Evolutionary conservation across 53 echinoderm and acorn worm genomes (phyloP), one percentile per base, ranked within the genome.

Genomic region (Paracentrotus lividus): DNA sequence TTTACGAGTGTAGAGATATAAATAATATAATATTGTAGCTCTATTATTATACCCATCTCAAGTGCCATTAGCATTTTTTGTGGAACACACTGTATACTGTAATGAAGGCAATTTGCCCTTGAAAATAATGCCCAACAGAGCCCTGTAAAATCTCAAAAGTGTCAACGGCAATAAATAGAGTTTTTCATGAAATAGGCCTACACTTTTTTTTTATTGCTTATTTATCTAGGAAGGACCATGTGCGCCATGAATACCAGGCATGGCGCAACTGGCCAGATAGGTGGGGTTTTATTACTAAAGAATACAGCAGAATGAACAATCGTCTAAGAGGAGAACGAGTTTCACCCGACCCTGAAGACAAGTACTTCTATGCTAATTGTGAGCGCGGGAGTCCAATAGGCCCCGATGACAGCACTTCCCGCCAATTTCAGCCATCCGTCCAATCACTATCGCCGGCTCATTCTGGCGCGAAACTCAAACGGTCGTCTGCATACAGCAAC

Each of bases 191-290:
- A 54, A 54, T 54, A 18, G 18, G 54, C 54, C 54, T 54, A 15
- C 54, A 18, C 7, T 6, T 13, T 75, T 75, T 4, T 69, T 33
- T 69, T 34, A 32, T 69, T 69, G 31, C 13, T 14, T 0, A n/a
- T 81, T 81, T 81, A 44, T 36, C 3, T 58, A 99, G 99, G 99
- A 99, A 99, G 90, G 99, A 99, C 53, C 99, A 99, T 53, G 97
- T 99, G 5, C 95, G 97, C 18, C 97, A 99, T 66, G 99, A 99
- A 78, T 90, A 97, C 34, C 97, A 96, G 49, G 96, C 99, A 3
- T 91, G 96, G 34, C 93, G 97, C 47, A 96, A 94, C 72, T 99
- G 99, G 99, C 99, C 99, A 0, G 96, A 99, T 23, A 95, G 96
- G 60, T 99, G 99, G 99, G 97, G 97, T 0, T 96, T 96, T 67